A percentile compares a stretch with the other conserved stretches of the same genome.
Evolutionary conservation across 2,888 invertebrate species (phyloP).

Genomic region (Stenodema calcarata): DNA sequence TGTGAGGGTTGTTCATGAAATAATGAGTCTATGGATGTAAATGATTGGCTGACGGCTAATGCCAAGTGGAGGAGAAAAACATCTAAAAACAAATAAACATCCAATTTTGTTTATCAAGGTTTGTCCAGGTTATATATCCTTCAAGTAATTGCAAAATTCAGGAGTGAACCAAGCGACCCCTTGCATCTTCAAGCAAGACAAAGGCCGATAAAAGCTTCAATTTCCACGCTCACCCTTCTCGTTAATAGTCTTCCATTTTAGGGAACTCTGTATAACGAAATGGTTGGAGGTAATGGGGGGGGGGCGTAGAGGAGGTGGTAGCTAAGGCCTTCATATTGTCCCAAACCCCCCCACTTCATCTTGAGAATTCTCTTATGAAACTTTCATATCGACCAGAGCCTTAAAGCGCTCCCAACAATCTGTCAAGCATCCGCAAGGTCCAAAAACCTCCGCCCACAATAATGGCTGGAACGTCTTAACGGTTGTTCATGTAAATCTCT

Average conservation of each 20-base stretch:
- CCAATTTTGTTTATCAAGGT: too few relatives aligned
- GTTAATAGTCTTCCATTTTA: background rate
- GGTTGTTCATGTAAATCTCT: conserved; percentile 35
- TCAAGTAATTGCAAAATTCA: background rate
- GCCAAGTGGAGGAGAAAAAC: too few relatives aligned
- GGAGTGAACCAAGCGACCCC: background rate
- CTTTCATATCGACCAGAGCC: conserved; percentile 37
- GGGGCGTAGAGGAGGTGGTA: background rate
- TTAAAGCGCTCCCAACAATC: conserved; percentile 19
- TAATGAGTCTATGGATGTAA: too few relatives aligned
- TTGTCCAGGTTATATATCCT: too few relatives aligned
- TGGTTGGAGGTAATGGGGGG: background rate
- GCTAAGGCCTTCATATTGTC: background rate
- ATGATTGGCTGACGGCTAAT: too few relatives aligned
- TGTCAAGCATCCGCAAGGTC: conserved; percentile 10
- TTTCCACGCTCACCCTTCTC: background rate
- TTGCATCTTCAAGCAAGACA: background rate
- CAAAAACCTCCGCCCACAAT: conserved; percentile 4
- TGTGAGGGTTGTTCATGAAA: too few relatives aligned
- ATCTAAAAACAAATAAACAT: too few relatives aligned
- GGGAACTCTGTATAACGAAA: background rate
- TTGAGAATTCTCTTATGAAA: conserved; percentile 27
- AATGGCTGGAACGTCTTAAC: conserved; percentile 30
- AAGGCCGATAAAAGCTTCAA: conserved; percentile 24
- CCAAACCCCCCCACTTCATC: background rate